Base-by-base conservation (phyloP, 23 tunicate genomes). In the Aplidium turbinatum region DNA sequence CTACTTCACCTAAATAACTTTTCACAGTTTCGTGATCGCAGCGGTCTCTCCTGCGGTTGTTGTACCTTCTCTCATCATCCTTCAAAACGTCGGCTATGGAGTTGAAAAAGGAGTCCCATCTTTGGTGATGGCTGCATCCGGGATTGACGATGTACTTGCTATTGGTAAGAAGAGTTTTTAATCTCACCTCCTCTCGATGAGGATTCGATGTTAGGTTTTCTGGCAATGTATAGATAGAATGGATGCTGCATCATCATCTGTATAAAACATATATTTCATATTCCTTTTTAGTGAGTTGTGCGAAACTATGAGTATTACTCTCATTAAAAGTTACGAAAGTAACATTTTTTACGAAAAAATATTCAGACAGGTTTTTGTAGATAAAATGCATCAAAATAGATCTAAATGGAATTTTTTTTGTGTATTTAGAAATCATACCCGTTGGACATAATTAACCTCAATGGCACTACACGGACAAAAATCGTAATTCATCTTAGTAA, bases 11-110 rank as follows among this genome's bases (percentile, higher is more conserved):
- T 47, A 46, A 47, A 11, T 13, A 20, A 47, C 66, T 30, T 69
- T 33, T 64, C 67, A 1, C 27, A 88, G 96, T 46, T 88, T 88
- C 48, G 68, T 88, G 83, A 74, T 88, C 20, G 87, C 96, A 11
- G 96, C 96, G 3, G 96, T 88, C 26, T 88, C 96, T 4, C 87
- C 96, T 9, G 96, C 96, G 3, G 96, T 88, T 4, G 96, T 88
- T 22, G 76, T 88, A 35, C 96, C 96, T 1, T 81, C 87, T 34
- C 69, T 88, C 13, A 81, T 81, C 33, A 54, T 81, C 25, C 58
- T 88, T 27, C 87, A 88, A 58, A 58, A 47, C 27, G 55, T 32
- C 6, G 87, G 87, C 2, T 60, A 42, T 6, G 96, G 96, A 25
- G 67, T 68, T 3, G 65, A 60, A 1, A 75, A 88, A 47, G 96